Evolutionary conservation across 2,888 invertebrate species (phyloP).

Genomic region (Masnerella sp.): DNA sequence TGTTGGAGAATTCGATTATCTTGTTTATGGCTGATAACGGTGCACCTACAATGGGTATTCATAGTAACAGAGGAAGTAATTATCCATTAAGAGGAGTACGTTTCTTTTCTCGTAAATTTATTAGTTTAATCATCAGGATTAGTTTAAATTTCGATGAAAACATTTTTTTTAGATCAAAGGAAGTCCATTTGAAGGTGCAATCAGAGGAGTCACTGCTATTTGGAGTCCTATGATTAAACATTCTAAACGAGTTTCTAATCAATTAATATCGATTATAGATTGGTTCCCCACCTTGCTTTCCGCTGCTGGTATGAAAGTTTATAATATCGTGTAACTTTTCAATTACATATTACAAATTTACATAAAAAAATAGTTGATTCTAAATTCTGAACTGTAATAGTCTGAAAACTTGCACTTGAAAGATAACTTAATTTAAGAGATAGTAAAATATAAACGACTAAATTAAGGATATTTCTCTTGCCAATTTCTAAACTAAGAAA

Average conservation of each 20-base stretch:
- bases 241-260: slow-evolving; percentile 77
- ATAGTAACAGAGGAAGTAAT: slow-evolving; percentile 87
- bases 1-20: slow-evolving; percentile 89
- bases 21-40: slow-evolving; percentile 94
- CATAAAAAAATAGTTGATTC: too few species aligned
- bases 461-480: too few species aligned
- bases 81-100: slow-evolving; percentile 88
- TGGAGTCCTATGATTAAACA: slow-evolving; percentile 79
- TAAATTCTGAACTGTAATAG: too few species aligned
- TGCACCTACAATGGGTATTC: slow-evolving; percentile 85
- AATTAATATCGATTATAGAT: slow-evolving; percentile 80
- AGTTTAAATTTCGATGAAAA: background rate
- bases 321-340: too few species aligned
- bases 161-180: slow-evolving; percentile 78
- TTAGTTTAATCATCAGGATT: too few species aligned
- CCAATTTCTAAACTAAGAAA: background rate
- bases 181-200: slow-evolving; percentile 82
- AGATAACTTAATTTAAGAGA: too few species aligned
- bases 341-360: too few species aligned
- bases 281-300: slow-evolving; percentile 81
- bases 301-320: background rate
- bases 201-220: slow-evolving; percentile 79
- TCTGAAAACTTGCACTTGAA: too few species aligned
- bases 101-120: background rate
- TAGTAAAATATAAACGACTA: too few species aligned